A percentile compares a stretch with the other conserved stretches of the same genome.
phyloP scores from a whole-genome alignment of 2,797 vertebrate species.

The Crenuchus spilurus region DNA sequence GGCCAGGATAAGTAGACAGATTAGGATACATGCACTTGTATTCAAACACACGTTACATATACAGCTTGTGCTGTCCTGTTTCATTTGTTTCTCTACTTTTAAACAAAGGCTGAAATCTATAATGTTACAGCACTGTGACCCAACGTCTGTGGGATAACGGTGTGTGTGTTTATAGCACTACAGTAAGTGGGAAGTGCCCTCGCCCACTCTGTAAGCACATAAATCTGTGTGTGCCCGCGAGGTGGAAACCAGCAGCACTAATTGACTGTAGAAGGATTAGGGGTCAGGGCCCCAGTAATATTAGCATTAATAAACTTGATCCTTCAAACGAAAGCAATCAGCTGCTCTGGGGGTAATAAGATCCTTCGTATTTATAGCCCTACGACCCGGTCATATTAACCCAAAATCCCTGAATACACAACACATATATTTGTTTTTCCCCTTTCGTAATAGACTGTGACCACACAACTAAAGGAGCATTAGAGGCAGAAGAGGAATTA shows the following conservation, averaged over 20 bases:
- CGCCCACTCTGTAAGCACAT: conserved; percentile 71
- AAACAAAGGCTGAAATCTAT: conserved; percentile 17
- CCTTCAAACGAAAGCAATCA: conserved; percentile 71
- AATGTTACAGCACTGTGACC: conserved; percentile 4
- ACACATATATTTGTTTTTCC: conserved; percentile 17
- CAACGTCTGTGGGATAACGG: conserved; percentile 50
- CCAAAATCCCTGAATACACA: conserved; percentile 52
- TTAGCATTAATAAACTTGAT: conserved; percentile 79
- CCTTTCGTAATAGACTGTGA: neutral
- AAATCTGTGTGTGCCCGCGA: conserved; percentile 77
- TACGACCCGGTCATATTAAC: conserved; percentile 41
- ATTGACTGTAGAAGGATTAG: conserved; percentile 77
- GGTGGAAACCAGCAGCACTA: conserved; percentile 74
- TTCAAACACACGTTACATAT: too few species aligned
- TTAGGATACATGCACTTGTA: too few species aligned
- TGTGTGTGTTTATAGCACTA: conserved; percentile 43
- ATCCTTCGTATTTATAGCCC: conserved; percentile 47
- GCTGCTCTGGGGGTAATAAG: conserved; percentile 59
- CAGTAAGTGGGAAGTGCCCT: conserved; percentile 28
- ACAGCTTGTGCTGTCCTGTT: too few species aligned
- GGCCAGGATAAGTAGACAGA: too few species aligned
- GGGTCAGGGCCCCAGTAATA: conserved; percentile 77
- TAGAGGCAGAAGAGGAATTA: neutral
- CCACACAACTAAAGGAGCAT: neutral
- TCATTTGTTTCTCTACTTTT: neutral